These are phyloP conservation scores for Nothocercus nigrocapillus DNA, from an alignment of 2,113 vertebrate genomes.

Conservation along the genomic window DNA sequence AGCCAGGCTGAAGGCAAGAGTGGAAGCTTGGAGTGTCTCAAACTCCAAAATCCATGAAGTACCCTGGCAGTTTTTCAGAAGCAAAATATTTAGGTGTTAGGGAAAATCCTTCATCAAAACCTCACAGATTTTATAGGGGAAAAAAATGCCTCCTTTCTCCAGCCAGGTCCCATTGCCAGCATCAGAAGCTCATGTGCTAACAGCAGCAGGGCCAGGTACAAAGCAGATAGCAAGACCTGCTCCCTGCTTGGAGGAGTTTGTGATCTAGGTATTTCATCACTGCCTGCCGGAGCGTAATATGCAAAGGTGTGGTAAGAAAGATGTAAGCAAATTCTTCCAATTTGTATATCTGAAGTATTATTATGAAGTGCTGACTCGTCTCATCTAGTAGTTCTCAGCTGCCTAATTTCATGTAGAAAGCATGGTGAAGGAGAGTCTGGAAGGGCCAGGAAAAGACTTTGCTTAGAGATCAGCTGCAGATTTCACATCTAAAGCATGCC, in stretches of 20 bases:
- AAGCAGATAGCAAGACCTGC: slow-evolving; percentile 17
- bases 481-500: neutral
- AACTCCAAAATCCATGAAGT: neutral
- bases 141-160: neutral
- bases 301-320: slow-evolving; percentile 43
- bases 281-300: slow-evolving; percentile 37
- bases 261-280: slow-evolving; percentile 49
- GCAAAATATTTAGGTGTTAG: neutral
- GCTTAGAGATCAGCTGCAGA: neutral
- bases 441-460: slow-evolving; percentile 17
- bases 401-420: neutral
- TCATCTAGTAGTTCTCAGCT: slow-evolving; percentile 19
- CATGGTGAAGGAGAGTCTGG: slow-evolving; percentile 10
- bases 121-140: neutral
- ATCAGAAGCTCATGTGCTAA: slow-evolving; percentile 23
- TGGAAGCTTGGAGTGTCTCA: neutral
- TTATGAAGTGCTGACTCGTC: slow-evolving; percentile 47
- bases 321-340: slow-evolving; percentile 48
- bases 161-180: neutral
- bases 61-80: slow-evolving; percentile 21
- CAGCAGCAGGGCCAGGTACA: neutral
- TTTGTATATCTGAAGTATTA: slow-evolving; percentile 58
- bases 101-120: slow-evolving; percentile 6
- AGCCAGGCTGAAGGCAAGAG: neutral
- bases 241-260: slow-evolving; percentile 15